A percentile compares a stretch with the other conserved stretches of the same genome.
Conservation (phyloP, 2,888 invertebrate genomes). For the Formica aserva region DNA sequence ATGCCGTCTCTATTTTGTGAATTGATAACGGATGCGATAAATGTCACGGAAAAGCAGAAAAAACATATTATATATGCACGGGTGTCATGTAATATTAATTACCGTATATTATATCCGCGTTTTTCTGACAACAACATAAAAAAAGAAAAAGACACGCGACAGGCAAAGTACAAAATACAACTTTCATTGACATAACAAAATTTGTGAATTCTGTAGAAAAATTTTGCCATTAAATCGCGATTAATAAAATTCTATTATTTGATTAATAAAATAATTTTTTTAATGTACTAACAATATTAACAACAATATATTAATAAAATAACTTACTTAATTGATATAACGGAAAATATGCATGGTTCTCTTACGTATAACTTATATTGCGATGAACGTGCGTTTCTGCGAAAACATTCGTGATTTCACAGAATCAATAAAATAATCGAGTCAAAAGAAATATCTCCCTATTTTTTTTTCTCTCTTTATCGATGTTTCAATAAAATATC, state of each 20-base stretch:
- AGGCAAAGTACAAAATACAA: neutral
- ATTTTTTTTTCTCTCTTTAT: too few relatives aligned
- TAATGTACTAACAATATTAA: too few relatives aligned
- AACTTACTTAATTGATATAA: neutral
- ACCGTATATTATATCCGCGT: neutral
- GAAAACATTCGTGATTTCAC: neutral
- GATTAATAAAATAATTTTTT: neutral
- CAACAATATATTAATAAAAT: neutral
- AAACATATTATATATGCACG: neutral
- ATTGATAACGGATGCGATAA: neutral
- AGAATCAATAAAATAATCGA: neutral
- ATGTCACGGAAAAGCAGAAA: neutral
- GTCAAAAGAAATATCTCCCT: neutral
- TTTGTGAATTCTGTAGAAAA: neutral
- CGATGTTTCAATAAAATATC: too few relatives aligned
- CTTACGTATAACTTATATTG: neutral
- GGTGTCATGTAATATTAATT: neutral
- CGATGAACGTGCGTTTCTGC: too few relatives aligned
- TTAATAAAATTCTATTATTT: neutral
- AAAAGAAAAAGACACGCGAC: neutral
- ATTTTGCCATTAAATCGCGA: neutral
- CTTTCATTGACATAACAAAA: neutral
- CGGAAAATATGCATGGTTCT: neutral
- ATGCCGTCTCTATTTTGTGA: neutral
- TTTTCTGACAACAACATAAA: neutral